Conservation (phyloP, 2,113 vertebrate genomes). For the Genyomyrus donnyi region DNA sequence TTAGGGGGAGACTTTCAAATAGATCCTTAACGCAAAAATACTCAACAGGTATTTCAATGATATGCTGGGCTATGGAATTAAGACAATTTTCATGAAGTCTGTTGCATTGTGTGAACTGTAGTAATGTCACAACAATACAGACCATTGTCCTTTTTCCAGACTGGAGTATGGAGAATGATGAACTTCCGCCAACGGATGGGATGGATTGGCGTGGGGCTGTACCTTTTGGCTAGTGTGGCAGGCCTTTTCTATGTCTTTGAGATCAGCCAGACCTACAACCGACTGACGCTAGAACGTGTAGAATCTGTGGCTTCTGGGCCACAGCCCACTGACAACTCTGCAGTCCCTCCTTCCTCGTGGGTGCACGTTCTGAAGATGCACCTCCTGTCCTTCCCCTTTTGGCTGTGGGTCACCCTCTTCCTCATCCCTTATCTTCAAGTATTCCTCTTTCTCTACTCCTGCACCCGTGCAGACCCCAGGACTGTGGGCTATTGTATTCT, state of each 20-base stretch:
- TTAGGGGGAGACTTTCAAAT: neutral
- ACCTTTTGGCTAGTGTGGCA: conserved; percentile 75
- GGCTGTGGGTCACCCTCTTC: conserved; percentile 84
- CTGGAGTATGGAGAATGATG: conserved; percentile 98
- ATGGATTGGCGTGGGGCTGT: conserved; percentile 85
- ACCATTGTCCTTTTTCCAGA: conserved; percentile 21
- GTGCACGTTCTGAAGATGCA: conserved; percentile 57
- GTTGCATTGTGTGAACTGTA: neutral
- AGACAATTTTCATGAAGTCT: neutral
- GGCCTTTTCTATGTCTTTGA: conserved; percentile 89
- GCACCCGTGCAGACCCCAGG: conserved; percentile 85
- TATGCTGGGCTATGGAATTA: neutral
- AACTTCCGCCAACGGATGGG: conserved; percentile 98
- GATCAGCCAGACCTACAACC: conserved; percentile 82
- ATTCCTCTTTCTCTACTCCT: conserved; percentile 96
- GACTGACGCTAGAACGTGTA: conserved; percentile 76
- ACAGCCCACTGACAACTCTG: conserved; percentile 45
- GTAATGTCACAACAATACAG: neutral
- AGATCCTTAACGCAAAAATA: neutral
- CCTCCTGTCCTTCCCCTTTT: conserved; percentile 79
- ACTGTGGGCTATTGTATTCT: conserved; percentile 91
- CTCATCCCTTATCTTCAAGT: conserved; percentile 90
- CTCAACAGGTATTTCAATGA: neutral
- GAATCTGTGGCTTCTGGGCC: conserved; percentile 63
- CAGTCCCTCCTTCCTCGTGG: conserved; percentile 33